Percentiles rank a stretch among this genome's conserved stretches.
These are phyloP conservation scores for Manis pentadactyla DNA, from an alignment of 2,797 vertebrate species.

Conservation along the genomic window DNA sequence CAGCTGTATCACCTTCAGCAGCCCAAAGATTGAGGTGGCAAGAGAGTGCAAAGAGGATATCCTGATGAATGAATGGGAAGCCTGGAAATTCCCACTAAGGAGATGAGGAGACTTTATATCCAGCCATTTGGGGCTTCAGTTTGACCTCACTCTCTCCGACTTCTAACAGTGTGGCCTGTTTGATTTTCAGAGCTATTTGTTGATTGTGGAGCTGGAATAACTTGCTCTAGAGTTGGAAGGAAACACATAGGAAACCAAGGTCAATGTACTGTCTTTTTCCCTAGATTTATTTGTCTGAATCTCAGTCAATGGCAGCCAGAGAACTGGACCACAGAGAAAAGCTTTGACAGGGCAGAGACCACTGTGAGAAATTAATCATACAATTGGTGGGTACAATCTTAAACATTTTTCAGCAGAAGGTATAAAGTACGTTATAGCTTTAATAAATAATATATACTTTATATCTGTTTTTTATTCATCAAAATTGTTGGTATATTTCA, in stretches of 20 bases:
- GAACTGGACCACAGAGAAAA: background rate
- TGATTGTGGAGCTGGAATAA: slow-evolving; percentile 66
- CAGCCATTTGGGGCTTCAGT: background rate
- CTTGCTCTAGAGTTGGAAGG: slow-evolving; percentile 52
- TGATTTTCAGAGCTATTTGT: slow-evolving; percentile 65
- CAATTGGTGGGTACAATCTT: background rate
- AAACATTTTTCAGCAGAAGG: background rate
- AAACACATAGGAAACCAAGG: slow-evolving; percentile 68
- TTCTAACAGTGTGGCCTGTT: slow-evolving; percentile 42
- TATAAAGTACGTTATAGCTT: background rate
- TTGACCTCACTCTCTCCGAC: background rate
- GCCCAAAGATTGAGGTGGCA: slow-evolving; percentile 48
- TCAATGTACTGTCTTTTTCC: slow-evolving; percentile 55
- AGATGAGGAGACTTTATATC: background rate
- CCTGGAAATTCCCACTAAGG: slow-evolving; percentile 61
- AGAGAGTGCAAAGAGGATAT: slow-evolving; percentile 72
- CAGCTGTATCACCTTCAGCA: slow-evolving; percentile 64
- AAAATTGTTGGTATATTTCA: background rate
- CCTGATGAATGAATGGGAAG: slow-evolving; percentile 66
- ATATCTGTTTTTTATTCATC: background rate
- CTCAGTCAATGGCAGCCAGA: slow-evolving; percentile 22
- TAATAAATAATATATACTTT: background rate
- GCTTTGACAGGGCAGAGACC: background rate
- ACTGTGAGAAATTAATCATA: background rate
- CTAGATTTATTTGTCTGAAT: slow-evolving; percentile 31